Conservation (phyloP, 2,113 vertebrate genomes). For the Litocranius walleri region DNA sequence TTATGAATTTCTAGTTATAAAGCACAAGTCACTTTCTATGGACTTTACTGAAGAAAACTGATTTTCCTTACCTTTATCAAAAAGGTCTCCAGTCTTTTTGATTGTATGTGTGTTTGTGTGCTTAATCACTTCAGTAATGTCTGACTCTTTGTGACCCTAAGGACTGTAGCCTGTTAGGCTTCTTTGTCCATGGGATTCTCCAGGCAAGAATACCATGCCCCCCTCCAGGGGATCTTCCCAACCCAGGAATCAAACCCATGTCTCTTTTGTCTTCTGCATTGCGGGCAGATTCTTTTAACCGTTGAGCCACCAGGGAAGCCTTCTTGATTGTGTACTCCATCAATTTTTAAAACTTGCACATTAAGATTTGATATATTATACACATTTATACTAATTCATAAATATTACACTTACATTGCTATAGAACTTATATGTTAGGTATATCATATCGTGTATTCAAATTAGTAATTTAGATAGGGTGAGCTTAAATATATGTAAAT, state of each 20-base stretch:
- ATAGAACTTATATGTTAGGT: not conserved
- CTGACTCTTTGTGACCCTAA: not conserved
- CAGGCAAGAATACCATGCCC: not conserved
- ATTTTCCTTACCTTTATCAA: not conserved
- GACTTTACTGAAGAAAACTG: not conserved
- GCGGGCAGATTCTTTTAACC: not conserved
- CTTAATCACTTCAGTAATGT: not conserved
- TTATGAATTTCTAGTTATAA: not conserved
- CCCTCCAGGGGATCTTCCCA: not conserved
- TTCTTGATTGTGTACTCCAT: not conserved
- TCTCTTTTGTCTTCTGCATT: not conserved
- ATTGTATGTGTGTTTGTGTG: not conserved
- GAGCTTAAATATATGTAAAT: not conserved
- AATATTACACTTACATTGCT: not conserved
- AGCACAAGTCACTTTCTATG: not conserved
- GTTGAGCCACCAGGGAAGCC: not conserved
- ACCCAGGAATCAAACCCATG: not conserved
- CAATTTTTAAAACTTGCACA: not conserved
- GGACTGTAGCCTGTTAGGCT: not conserved
- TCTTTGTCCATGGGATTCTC: not conserved
- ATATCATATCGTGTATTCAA: not conserved
- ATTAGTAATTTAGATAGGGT: not conserved
- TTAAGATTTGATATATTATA: not conserved
- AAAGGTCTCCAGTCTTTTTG: not conserved
- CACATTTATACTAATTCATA: not conserved